Evolutionary conservation across 2,113 vertebrate species (phyloP).

Genomic region (Lophura nycthemera): DNA sequence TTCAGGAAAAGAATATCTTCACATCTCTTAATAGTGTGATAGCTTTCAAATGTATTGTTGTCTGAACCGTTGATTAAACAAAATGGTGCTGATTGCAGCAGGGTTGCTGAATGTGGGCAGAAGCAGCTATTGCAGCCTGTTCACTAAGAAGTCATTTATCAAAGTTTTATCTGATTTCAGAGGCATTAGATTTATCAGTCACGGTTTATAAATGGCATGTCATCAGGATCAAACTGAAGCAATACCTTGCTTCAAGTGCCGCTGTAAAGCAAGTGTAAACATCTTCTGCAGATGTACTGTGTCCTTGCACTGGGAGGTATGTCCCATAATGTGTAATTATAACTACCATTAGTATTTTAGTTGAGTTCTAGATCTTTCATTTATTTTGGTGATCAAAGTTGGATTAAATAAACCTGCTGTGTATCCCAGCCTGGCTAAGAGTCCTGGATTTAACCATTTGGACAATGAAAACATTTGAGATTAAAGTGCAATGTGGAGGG

Average conservation of each 20-base stretch:
- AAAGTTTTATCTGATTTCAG: slow-evolving; percentile 97
- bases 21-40: slow-evolving; percentile 81
- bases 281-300: background rate
- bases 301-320: background rate
- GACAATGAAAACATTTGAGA: background rate
- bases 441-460: background rate
- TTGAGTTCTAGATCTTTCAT: background rate
- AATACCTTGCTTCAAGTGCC: slow-evolving; percentile 66
- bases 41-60: slow-evolving; percentile 77
- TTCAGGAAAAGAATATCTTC: slow-evolving; percentile 82
- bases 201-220: slow-evolving; percentile 85
- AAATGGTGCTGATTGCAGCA: slow-evolving; percentile 83
- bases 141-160: slow-evolving; percentile 87
- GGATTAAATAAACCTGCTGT: background rate
- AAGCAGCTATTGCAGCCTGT: slow-evolving; percentile 76
- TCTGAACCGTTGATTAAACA: slow-evolving; percentile 88
- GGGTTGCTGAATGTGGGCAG: slow-evolving; percentile 79
- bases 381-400: background rate
- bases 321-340: background rate
- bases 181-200: slow-evolving; percentile 95
- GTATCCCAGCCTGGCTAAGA: background rate
- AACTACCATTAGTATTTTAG: background rate
- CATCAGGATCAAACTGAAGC: slow-evolving; percentile 69
- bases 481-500: background rate
- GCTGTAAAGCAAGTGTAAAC: slow-evolving; percentile 32